Conservation (phyloP, 2,113 vertebrate genomes). For the Gavia stellata region DNA sequence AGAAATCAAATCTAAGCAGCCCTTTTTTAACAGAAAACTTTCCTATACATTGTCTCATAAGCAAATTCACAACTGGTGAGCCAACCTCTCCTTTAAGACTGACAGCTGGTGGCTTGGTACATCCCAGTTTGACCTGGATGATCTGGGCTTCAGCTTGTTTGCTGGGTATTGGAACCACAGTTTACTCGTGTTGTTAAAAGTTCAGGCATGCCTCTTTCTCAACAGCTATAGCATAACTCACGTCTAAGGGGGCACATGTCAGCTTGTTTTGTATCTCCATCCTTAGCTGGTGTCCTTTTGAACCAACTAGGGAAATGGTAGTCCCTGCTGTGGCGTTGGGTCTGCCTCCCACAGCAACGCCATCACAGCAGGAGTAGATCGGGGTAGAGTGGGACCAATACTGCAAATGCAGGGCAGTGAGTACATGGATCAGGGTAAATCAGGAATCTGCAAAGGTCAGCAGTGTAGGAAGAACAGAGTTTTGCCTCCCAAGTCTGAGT, state of each 20-base stretch:
- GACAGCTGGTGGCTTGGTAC: not conserved
- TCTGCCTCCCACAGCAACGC: not conserved
- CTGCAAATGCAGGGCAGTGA: not conserved
- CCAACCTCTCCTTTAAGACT: not conserved
- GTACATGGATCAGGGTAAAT: not conserved
- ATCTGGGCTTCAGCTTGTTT: not conserved
- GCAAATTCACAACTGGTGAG: not conserved
- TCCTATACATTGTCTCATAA: not conserved
- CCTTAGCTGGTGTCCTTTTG: not conserved
- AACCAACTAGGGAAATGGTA: not conserved
- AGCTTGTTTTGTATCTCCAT: not conserved
- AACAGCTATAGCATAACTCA: not conserved
- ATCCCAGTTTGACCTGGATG: not conserved
- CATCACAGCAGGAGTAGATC: not conserved
- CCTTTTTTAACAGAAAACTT: not conserved
- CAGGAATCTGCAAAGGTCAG: not conserved
- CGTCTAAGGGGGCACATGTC: accelerated
- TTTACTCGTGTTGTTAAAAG: not conserved
- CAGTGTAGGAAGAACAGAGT: not conserved
- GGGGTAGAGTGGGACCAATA: not conserved
- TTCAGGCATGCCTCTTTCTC: not conserved
- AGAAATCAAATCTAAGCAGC: not conserved
- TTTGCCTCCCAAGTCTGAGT: not conserved
- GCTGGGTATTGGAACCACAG: not conserved
- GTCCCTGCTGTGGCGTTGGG: not conserved